Base-by-base conservation (phyloP, 2,797 vertebrate species). In the Podarcis siculus region DNA sequence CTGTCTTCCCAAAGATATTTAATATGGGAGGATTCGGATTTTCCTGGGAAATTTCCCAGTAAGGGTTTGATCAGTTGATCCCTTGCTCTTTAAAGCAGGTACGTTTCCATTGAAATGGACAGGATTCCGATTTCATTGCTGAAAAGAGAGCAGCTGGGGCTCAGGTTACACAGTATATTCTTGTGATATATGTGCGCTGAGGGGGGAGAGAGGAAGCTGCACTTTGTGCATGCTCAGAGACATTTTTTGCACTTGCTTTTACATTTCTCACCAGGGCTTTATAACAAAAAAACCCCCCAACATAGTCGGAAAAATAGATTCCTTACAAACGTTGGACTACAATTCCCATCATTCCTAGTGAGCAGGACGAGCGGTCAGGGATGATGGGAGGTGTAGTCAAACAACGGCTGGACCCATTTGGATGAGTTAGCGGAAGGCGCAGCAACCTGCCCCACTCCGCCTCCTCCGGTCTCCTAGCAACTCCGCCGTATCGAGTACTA, bases 401-500 rank as follows among this genome's bases (percentile, higher is more conserved):
- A 55, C 49, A 55, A 55, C 13, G 49, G 13, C 49, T 55, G 13
- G 13, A 15, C 21, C 8, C 12, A 61, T 4, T 64, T 80, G 8
- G 58, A 37, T 61, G 55, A 72, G 42, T 83, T 8, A 61, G 72
- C 9, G 7, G 58, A n/a, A 8, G 15, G 55, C 4, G 71, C n/a
- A 58, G 15, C 66, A n/a, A 17, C 21, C 32, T 7, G 8, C 17
- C 42, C 23, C 78, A 45, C 17, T n/a, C 30, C 15, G 25, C 3
- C 37, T 23, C 61, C n/a, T 32, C 9, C 39, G 86, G 95, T 79
- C 25, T 66, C 85, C 81, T 64, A 61, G 37, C 64, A 25, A 66
- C 76, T 13, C 1, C 23, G 6, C 19, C 5, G 2, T 13, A 19
- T 4, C 4, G 12, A 66, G 39, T 4, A 85, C 83, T 81, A 67